These are phyloP conservation scores for Podarcis muralis DNA, from an alignment of 2,113 vertebrate genomes.

Conservation along the genomic window DNA sequence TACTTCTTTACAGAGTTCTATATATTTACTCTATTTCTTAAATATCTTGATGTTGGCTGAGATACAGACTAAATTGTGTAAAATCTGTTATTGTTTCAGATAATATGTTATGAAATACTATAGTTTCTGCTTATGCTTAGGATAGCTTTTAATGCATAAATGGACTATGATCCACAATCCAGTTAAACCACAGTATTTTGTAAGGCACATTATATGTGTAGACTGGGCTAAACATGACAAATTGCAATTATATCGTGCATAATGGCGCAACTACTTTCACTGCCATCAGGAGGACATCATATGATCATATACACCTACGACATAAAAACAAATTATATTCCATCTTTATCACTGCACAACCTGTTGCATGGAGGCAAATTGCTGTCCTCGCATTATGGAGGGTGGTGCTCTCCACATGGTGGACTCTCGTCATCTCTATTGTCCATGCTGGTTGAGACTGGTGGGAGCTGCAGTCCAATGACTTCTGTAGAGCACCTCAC, in stretches of 20 bases:
- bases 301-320: background rate
- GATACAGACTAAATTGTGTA: background rate
- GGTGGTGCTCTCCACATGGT: no score
- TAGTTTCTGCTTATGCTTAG: background rate
- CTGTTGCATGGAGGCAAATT: no score
- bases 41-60: background rate
- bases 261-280: background rate
- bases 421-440: no score
- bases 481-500: no score
- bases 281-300: background rate
- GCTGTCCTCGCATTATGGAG: no score
- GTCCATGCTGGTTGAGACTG: no score
- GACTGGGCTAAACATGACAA: background rate
- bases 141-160: background rate
- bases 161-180: background rate
- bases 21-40: background rate
- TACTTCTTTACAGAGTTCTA: background rate
- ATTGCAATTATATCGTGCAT: background rate
- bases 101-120: background rate
- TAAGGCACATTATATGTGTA: background rate
- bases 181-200: background rate
- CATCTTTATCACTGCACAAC: background rate
- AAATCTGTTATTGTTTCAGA: background rate
- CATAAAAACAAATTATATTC: background rate
- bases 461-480: no score